phyloP scores from a whole-genome alignment of 2,113 vertebrate genomes.

The Holacanthus passer region DNA sequence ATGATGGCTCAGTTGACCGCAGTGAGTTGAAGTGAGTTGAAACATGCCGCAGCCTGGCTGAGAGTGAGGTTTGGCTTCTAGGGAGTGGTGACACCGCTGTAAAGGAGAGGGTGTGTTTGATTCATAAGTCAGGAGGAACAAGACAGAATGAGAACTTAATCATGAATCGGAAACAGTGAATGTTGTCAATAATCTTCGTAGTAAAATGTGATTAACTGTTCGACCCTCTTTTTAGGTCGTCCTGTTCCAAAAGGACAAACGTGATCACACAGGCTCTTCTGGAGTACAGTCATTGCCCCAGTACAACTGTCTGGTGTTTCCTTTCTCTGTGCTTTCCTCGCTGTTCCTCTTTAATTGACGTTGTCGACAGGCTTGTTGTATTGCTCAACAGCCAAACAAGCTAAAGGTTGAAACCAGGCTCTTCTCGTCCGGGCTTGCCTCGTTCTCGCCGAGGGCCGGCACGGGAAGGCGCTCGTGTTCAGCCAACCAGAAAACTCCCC shows the following conservation, averaged over 20 bases:
- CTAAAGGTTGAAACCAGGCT: constrained; percentile 31
- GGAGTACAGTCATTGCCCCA: neutral
- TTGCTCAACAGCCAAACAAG: constrained; percentile 38
- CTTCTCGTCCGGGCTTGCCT: neutral
- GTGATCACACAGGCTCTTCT: neutral
- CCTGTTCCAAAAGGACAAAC: neutral
- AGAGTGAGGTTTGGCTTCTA: no score
- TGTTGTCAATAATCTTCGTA: no score
- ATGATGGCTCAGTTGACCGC: no score
- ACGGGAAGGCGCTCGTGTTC: constrained; percentile 29
- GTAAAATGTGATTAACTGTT: no score
- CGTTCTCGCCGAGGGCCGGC: constrained; percentile 16
- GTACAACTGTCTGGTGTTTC: neutral
- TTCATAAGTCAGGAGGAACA: no score
- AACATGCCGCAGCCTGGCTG: no score
- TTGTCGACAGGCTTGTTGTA: constrained; percentile 1
- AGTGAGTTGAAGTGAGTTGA: no score
- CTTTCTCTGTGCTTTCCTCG: constrained; percentile 11
- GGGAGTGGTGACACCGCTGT: no score
- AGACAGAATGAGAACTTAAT: no score
- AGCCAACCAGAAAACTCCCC: constrained; percentile 21
- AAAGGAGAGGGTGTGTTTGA: no score
- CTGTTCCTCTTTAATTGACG: constrained; percentile 33
- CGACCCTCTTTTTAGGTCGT: no score
- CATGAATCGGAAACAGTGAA: no score